Evolutionary conservation across 1,140 invertebrate species (phyloP), one percentile per base, ranked within the genome.

Genomic region (Myzus persicae): DNA sequence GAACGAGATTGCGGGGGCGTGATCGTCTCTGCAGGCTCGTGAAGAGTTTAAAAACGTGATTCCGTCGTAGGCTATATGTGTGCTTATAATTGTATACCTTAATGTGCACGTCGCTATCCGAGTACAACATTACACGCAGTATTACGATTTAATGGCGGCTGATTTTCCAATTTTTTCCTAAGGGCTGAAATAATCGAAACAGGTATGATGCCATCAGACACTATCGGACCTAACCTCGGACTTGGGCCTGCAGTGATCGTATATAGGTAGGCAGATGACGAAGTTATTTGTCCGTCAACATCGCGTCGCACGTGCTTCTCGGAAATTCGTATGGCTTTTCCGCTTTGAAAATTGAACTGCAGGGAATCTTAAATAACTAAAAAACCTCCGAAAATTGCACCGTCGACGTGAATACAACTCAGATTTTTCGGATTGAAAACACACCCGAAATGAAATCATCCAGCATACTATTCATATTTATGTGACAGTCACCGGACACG

Each of bases 331-430:
- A 59, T 1, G n/a, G n/a, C 2, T 59, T 59, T 59, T 59, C 54
- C 31, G 54, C 9, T 31, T 59, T 59, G 31, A 11, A 31, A 59
- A 31, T 59, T 31, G 31, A 31, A 31, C 26, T n/a, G n/a, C n/a
- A 31, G 20, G 26, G 26, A 31, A 31, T 31, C n/a, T 59, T 31
- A 59, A 59, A n/a, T n/a, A n/a, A n/a, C n/a, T n/a, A n/a, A 59
- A 59, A 26, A 22, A 51, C 48, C 22, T 4, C 22, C 6, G 0
- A 24, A 51, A 51, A 24, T 51, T 51, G n/a, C n/a, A n/a, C n/a
- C n/a, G n/a, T 5, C 22, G 8, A 4, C 1, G 1, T 59, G 1
- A 59, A 1, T 9, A 26, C 7, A 31, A 14, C n/a, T n/a, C 4
- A 6, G 5, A 5, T 76, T 76, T 18, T 67, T 76, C 3, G n/a